phyloP scores from a whole-genome alignment of 2,888 invertebrate species.

The Patella depressa region DNA sequence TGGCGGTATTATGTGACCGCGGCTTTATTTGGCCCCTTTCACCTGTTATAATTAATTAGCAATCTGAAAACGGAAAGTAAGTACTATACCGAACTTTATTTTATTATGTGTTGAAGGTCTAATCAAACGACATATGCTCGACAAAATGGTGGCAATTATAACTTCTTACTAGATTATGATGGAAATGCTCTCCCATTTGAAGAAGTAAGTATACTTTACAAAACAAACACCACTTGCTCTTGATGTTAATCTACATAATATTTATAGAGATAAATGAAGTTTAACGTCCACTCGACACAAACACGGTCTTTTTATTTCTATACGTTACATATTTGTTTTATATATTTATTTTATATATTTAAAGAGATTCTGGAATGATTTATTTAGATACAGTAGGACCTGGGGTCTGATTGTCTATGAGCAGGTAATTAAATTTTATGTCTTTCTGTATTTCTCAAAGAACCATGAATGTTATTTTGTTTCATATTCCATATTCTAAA shows the following conservation, averaged over 20 bases:
- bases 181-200: conserved; percentile 11
- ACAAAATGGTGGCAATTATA: conserved; percentile 49
- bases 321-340: not conserved
- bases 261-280: no score
- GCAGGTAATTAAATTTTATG: conserved; percentile 42
- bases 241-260: no score
- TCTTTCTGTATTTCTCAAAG: not conserved
- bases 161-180: not conserved
- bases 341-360: conserved; percentile 13
- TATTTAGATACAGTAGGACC: conserved; percentile 46
- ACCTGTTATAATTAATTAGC: no score
- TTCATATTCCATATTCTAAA: no score
- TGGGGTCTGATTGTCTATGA: conserved; percentile 59
- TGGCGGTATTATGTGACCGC: no score
- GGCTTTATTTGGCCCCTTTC: no score
- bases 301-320: not conserved
- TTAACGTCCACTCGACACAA: no score
- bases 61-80: no score
- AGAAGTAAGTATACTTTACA: not conserved
- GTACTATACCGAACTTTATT: no score
- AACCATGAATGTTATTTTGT: not conserved
- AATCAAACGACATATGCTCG: conserved; percentile 51
- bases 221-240: no score
- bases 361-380: conserved; percentile 56
- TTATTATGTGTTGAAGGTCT: conserved; percentile 42